phyloP scores from a whole-genome alignment of 2,113 vertebrate genomes.

The Leucosticte australis region DNA sequence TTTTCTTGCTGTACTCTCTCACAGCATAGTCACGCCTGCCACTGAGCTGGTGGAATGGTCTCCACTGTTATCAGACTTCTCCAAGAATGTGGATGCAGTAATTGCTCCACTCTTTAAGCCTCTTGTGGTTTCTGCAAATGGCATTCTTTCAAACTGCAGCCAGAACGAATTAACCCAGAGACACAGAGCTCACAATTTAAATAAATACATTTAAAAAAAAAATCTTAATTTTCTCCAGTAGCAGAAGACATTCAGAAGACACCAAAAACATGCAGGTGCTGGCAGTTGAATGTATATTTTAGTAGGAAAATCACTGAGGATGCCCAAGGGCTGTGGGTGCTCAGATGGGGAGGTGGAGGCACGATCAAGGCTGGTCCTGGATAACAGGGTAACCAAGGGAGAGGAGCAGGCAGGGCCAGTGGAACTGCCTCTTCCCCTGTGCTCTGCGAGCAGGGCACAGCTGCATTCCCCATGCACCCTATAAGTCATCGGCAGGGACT shows the following conservation, averaged over 20 bases:
- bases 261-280: neutral
- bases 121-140: conserved; percentile 63
- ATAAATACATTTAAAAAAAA: neutral
- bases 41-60: conserved; percentile 3
- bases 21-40: conserved; percentile 6
- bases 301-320: neutral
- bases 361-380: neutral
- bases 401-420: neutral
- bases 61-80: conserved; percentile 63
- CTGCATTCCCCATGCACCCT: neutral
- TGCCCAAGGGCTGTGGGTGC: too few species aligned
- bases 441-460: neutral
- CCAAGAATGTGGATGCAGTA: conserved; percentile 68
- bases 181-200: conserved; percentile 13
- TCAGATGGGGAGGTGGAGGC: neutral
- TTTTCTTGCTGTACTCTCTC: conserved; percentile 24
- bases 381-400: neutral
- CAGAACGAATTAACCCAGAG: conserved; percentile 34
- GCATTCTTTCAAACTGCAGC: conserved; percentile 60
- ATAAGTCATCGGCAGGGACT: neutral
- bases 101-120: conserved; percentile 36
- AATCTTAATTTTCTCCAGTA: neutral
- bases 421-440: neutral
- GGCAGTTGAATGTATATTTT: fast-evolving
- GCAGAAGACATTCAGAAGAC: neutral